phyloP scores from a whole-genome alignment of 2,797 vertebrate genomes.

The Halcyon leucocephala region DNA sequence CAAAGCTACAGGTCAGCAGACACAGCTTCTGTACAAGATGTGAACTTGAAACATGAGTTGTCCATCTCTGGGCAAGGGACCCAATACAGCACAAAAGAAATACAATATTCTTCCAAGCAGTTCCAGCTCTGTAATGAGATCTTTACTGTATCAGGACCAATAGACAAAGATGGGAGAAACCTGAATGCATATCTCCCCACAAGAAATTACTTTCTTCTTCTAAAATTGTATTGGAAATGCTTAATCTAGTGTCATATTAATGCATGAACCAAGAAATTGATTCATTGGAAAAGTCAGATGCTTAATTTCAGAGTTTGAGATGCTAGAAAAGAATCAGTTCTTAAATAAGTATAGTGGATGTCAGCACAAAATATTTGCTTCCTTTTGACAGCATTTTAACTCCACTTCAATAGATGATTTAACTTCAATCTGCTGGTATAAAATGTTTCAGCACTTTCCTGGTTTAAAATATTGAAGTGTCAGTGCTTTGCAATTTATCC shows the following conservation, averaged over 20 bases:
- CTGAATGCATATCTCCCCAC: neutral
- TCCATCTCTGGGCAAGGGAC: neutral
- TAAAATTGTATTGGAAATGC: neutral
- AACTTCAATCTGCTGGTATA: constrained; percentile 50
- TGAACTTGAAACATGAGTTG: neutral
- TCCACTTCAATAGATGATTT: constrained; percentile 61
- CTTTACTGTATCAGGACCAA: neutral
- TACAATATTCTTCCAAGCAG: neutral
- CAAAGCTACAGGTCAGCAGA: neutral
- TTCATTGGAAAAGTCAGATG: constrained; percentile 6
- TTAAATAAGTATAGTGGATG: constrained; percentile 28
- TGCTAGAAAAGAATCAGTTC: constrained; percentile 28
- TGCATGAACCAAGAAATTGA: constrained; percentile 25
- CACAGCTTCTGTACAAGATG: neutral
- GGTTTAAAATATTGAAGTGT: constrained; percentile 15
- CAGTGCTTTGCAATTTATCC: constrained; percentile 27
- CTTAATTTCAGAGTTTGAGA: constrained; percentile 32
- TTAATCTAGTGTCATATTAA: constrained; percentile 14
- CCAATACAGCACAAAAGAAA: neutral
- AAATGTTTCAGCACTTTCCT: constrained; percentile 46
- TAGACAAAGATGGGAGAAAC: neutral
- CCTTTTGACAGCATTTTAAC: constrained; percentile 57
- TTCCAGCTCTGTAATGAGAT: neutral
- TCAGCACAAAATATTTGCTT: constrained; percentile 55
- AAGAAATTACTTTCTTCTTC: neutral